Base-by-base conservation (phyloP, 2,797 vertebrate genomes). In the Sciaenops ocellatus region DNA sequence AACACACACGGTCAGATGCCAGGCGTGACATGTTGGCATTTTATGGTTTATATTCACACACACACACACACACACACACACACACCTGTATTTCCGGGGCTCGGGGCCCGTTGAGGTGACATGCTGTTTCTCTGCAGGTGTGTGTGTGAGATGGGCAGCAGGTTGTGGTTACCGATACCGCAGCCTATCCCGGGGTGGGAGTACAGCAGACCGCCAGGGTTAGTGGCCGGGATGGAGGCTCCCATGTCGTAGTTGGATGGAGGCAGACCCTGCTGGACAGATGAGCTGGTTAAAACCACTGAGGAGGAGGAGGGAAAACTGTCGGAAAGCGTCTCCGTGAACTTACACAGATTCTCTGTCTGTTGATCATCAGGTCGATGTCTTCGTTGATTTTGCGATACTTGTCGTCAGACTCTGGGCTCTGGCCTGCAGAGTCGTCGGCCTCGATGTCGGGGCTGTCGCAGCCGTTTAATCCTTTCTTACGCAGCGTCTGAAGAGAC, bases 301-400 rank as follows among this genome's bases (percentile, higher is more conserved):
- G 11, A n/a, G 24, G 2, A 38, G 34, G 34, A 38, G 34, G 8
- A 38, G 34, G 34, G 34, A 26, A 51, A 16, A 3, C 11, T 0
- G 38, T 24, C 0, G 9, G 3, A 15, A 3, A 16, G 38, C 10
- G 1, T 0, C 0, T 13, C 7, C 1, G 34, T 8, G 89, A 91
- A 97, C 97, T 96, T 96, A 99, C 98, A 95, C 98, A 99, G 92
- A 98, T 91, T 91, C 97, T 96, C 96, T 99, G 98, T 78, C 98
- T 95, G 97, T 96, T 98, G 96, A 99, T 98, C 97, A 99, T 99
- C 94, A 99, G 96, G 96, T 99, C 98, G 92, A 99, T 97, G 95
- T 99, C 98, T 87, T 99, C 97, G 86, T 97, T 98, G 93, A 99
- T 97, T 92, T 99, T 99, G 67, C 97, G 96, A 94, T 98, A 99